phyloP scores from a whole-genome alignment of 2,888 invertebrate species.

The Eupithecia dodoneata region DNA sequence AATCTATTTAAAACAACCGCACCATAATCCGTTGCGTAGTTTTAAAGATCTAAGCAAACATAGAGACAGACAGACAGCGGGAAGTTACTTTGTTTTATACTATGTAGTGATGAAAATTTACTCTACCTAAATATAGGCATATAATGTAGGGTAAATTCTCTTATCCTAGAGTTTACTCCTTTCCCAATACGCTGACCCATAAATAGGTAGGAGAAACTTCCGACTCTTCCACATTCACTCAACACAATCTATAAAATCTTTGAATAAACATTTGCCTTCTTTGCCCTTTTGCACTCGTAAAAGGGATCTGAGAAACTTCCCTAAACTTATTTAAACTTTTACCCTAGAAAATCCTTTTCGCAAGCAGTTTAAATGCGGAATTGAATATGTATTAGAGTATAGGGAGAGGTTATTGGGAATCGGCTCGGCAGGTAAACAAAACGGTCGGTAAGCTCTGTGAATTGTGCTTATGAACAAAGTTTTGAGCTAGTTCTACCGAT shows the following conservation, averaged over 20 bases:
- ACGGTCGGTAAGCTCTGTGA: constrained; percentile 50
- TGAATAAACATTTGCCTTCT: constrained; percentile 82
- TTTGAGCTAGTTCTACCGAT: constrained; percentile 15
- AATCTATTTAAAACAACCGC: too few relatives aligned
- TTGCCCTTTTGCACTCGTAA: constrained; percentile 81
- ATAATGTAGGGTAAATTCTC: not conserved
- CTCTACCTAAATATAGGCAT: not conserved
- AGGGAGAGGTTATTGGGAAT: constrained; percentile 61
- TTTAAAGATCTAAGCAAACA: too few relatives aligned
- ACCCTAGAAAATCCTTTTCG: constrained; percentile 81
- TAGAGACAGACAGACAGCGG: too few relatives aligned
- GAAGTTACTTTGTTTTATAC: too few relatives aligned
- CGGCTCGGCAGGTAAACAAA: constrained; percentile 62
- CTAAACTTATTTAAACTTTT: constrained; percentile 84
- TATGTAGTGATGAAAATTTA: not conserved
- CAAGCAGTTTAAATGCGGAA: constrained; percentile 78
- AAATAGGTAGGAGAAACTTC: constrained; percentile 42
- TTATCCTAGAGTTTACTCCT: not conserved
- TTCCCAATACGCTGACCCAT: constrained; percentile 12
- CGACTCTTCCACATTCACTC: constrained; percentile 60
- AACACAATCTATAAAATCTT: constrained; percentile 79
- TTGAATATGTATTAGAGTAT: constrained; percentile 78
- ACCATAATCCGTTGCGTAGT: too few relatives aligned
- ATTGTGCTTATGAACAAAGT: constrained; percentile 41
- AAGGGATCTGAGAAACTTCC: constrained; percentile 79